Evolutionary conservation across 2,113 vertebrate genomes (phyloP).

Genomic region (Probosciger aterrimus): DNA sequence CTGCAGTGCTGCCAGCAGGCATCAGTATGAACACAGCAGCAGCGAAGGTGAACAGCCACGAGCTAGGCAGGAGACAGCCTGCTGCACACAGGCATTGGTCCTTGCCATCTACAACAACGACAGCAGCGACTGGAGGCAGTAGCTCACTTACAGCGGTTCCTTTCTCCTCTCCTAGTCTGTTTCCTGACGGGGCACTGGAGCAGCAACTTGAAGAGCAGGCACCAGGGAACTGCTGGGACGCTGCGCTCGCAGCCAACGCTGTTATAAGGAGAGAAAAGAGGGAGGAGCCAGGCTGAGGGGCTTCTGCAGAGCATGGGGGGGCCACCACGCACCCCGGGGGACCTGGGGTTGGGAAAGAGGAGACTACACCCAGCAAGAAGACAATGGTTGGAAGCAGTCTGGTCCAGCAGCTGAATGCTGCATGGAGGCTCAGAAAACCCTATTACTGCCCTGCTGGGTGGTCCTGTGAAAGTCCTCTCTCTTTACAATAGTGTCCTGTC

Average conservation of each 20-base stretch:
- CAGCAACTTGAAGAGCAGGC: neutral
- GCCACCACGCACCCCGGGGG: neutral
- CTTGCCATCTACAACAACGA: neutral
- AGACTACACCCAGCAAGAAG: neutral
- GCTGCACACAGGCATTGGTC: neutral
- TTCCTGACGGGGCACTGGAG: neutral
- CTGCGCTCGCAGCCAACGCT: accelerated
- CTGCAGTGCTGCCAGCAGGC: neutral
- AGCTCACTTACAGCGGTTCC: constrained; percentile 17
- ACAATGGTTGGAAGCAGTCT: neutral
- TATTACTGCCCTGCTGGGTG: accelerated
- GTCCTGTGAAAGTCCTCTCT: neutral
- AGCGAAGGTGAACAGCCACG: neutral
- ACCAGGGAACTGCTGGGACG: neutral
- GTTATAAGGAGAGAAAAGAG: neutral
- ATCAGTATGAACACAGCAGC: accelerated
- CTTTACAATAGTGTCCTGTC: neutral
- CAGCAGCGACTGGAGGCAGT: neutral
- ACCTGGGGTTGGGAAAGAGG: neutral
- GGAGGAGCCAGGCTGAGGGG: constrained; percentile 36
- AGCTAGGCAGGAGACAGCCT: neutral
- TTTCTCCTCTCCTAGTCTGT: neutral
- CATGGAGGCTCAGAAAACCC: neutral
- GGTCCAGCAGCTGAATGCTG: neutral
- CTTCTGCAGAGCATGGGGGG: neutral